These are phyloP conservation scores for Diploscapter pachys DNA, from an alignment of 1,140 invertebrate genomes.

Conservation along the genomic window DNA sequence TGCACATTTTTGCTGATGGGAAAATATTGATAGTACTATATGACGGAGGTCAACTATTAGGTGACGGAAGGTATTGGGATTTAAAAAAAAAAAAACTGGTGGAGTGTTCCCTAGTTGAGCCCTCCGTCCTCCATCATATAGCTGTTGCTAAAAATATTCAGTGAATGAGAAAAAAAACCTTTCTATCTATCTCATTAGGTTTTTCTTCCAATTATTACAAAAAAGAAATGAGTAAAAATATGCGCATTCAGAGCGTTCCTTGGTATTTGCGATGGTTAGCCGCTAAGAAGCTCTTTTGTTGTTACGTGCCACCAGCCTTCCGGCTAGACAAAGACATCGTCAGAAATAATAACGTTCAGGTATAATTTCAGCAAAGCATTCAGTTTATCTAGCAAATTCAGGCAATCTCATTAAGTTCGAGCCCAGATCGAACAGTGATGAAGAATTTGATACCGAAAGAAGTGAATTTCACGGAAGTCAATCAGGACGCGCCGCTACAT, in stretches of 20 bases:
- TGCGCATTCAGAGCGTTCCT: constrained; percentile 45
- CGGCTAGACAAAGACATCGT: constrained; percentile 48
- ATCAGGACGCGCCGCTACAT: constrained; percentile 45
- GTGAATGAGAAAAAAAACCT: background rate
- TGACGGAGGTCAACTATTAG: background rate
- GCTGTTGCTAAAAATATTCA: background rate
- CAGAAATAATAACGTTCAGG: constrained; percentile 48
- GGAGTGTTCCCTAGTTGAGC: too few relatives aligned
- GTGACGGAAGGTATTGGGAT: background rate
- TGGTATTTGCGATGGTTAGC: constrained; percentile 49
- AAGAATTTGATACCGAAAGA: constrained; percentile 55
- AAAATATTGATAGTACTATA: background rate
- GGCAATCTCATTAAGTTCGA: constrained; percentile 42
- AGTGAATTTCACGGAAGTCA: constrained; percentile 52
- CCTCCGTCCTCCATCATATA: too few relatives aligned
- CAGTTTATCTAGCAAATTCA: background rate
- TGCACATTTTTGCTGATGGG: too few relatives aligned
- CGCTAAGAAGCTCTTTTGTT: constrained; percentile 56
- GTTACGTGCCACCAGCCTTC: constrained; percentile 50
- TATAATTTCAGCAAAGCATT: constrained; percentile 8
- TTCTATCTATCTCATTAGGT: constrained; percentile 2
- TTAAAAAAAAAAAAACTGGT: background rate
- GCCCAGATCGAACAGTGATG: constrained; percentile 44
- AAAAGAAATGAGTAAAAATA: too few relatives aligned
- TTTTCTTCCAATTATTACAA: background rate